These are phyloP conservation scores for Epistrophe grossulariae DNA, from an alignment of 2,888 invertebrate species.

Conservation along the genomic window DNA sequence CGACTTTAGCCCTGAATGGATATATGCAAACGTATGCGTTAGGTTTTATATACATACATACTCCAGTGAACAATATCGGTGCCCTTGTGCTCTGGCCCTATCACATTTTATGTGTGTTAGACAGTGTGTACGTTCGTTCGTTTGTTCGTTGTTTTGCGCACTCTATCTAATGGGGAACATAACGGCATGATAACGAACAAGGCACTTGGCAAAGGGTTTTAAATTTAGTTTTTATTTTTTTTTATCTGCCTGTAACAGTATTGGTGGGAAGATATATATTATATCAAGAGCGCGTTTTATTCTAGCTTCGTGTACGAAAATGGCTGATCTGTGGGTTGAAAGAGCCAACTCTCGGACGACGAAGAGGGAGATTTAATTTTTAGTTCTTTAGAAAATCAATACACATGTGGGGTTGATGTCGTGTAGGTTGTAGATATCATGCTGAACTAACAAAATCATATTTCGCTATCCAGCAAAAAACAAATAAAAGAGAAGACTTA, in stretches of 20 bases:
- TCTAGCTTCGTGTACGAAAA: conserved; percentile 10
- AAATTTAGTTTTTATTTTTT: conserved; percentile 4
- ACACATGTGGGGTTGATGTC: not conserved
- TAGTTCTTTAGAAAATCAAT: conserved; percentile 17
- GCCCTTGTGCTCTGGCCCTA: conserved; percentile 37
- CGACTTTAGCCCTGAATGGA: conserved; percentile 36
- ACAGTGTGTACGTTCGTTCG: conserved; percentile 15
- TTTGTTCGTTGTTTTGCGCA: conserved; percentile 26
- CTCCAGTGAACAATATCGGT: conserved; percentile 66
- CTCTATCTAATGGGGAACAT: conserved; percentile 23
- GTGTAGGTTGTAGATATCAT: not conserved
- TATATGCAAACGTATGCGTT: conserved; percentile 7
- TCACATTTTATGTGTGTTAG: not conserved
- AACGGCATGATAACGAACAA: conserved; percentile 24
- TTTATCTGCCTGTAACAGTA: conserved; percentile 4
- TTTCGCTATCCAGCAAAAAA: not conserved
- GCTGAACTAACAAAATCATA: conserved; percentile 21
- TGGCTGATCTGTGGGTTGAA: conserved; percentile 35
- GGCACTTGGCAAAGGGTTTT: conserved; percentile 43
- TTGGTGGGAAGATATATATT: not conserved
- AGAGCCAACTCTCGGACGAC: not conserved
- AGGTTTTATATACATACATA: conserved; percentile 5
- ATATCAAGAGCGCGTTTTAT: conserved; percentile 4
- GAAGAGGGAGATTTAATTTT: not conserved
- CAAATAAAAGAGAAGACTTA: not conserved